Percentiles rank a stretch among this genome's conserved stretches.
Evolutionary conservation across 1,140 invertebrate genomes (phyloP).

Genomic region (Vanessa atalanta): DNA sequence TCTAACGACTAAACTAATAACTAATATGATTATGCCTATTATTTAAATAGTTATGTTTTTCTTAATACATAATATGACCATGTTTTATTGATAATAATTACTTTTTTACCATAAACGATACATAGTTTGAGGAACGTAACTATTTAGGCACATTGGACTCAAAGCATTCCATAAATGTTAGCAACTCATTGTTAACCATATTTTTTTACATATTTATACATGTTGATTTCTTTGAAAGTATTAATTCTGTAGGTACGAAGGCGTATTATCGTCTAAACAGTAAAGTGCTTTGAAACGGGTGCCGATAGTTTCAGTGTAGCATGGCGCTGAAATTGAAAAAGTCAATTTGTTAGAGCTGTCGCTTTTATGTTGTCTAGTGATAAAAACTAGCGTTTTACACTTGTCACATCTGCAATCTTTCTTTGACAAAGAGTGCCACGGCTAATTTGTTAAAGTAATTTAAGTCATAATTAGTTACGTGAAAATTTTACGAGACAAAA

Average conservation of each 20-base stretch:
- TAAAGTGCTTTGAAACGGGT: slow-evolving; percentile 31
- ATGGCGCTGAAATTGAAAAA: slow-evolving; percentile 36
- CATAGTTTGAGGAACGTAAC: too few relatives aligned
- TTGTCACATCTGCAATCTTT: slow-evolving; percentile 17
- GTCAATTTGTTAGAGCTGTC: slow-evolving; percentile 42
- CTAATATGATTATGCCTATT: too few relatives aligned
- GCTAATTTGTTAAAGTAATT: slow-evolving; percentile 13
- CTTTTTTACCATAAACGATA: too few relatives aligned
- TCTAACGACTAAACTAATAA: too few relatives aligned
- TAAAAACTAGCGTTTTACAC: slow-evolving; percentile 25
- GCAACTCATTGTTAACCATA: neutral
- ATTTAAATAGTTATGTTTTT: too few relatives aligned
- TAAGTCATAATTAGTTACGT: slow-evolving; percentile 14
- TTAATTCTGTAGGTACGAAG: neutral
- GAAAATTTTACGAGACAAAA: neutral
- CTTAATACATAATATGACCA: too few relatives aligned
- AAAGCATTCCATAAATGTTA: neutral
- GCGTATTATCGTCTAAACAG: slow-evolving; percentile 16
- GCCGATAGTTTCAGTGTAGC: slow-evolving; percentile 33
- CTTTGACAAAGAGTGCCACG: slow-evolving; percentile 13
- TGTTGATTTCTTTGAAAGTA: neutral
- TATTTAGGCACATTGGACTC: too few relatives aligned
- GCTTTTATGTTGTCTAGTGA: slow-evolving; percentile 22
- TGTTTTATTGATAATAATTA: too few relatives aligned
- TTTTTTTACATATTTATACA: neutral